Base-by-base conservation (phyloP, 2,797 vertebrate species). In the Antennarius maculatus region DNA sequence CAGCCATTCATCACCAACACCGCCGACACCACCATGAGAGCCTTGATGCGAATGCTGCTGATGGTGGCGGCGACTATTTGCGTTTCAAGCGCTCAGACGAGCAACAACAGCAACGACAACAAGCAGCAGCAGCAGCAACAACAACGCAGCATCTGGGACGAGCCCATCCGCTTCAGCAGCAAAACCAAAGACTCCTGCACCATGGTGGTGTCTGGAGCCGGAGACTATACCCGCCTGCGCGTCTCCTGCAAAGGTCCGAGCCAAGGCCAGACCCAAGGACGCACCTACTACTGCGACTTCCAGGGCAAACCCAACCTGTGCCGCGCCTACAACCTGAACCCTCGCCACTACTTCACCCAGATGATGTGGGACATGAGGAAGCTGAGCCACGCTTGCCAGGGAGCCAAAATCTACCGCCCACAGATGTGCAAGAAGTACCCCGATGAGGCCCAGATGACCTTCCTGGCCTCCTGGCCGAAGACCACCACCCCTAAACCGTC, bases 291-390 rank as follows among this genome's bases (percentile, higher is more conserved):
- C 83, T 94, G 93, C 2, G 91, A 93, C 71, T 94, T 89, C 83
- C 87, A 92, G 80, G 93, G 93, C 14, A 92, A 92, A 74, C 92
- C 93, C 58, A 89, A 85, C 78, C 65, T 85, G 54, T 96, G 95
- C 74, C 93, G 87, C 1, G 78, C 94, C 54, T 97, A 95, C 87
- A 93, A 86, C 84, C 87, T 78, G 56, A 95, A 95, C 60, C 93
- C 93, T n/a, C 93, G 89, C 34, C 91, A 94, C 74, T 96, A 92
- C 84, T 96, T 96, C 91, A 93, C 88, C 58, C 95, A 95, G 87
- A 90, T 95, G 0, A 94, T 94, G 6, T 86, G 85, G 64, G 93
- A 94, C 47, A 76, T 96, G 76, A 90, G 92, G 52, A 96, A 94
- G 81, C 76, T 92, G 42, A 87, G 72, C 0, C 93, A 95, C 0